A percentile compares a stretch with the other conserved stretches of the same genome.
phyloP scores from a whole-genome alignment of 2,888 invertebrate species.

The Halictus quadricinctus region DNA sequence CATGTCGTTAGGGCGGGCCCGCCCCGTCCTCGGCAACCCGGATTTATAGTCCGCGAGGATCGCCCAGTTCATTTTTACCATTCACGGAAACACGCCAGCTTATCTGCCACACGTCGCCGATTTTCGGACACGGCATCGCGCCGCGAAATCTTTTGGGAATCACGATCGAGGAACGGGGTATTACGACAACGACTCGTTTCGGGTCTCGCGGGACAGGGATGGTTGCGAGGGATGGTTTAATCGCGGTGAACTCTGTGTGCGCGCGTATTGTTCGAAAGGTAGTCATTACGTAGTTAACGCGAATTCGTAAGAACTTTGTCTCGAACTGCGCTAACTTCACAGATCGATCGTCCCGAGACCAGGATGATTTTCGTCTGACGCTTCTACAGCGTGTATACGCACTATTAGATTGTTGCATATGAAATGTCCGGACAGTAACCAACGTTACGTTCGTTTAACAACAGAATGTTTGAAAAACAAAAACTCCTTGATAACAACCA shows the following conservation, averaged over 20 bases:
- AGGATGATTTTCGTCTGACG: neutral
- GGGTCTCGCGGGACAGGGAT: neutral
- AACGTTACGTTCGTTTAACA: too few relatives aligned
- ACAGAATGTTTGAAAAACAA: too few relatives aligned
- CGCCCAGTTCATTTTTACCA: constrained; percentile 25
- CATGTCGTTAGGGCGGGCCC: constrained; percentile 45
- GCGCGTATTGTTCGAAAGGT: neutral
- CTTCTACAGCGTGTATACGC: neutral
- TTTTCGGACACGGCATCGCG: neutral
- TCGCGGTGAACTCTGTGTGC: neutral
- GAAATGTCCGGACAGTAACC: too few relatives aligned
- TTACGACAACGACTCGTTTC: neutral
- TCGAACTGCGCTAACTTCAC: neutral
- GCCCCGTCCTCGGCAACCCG: constrained; percentile 23
- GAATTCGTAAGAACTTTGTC: neutral
- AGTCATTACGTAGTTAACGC: neutral
- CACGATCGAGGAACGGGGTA: neutral
- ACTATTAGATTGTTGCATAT: too few relatives aligned
- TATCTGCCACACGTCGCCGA: neutral
- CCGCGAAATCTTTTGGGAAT: neutral
- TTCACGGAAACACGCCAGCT: neutral
- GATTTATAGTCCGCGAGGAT: constrained; percentile 31
- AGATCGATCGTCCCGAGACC: neutral
- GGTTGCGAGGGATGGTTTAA: neutral
- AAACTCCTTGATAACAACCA: too few relatives aligned